Base-by-base conservation (phyloP, 2,113 vertebrate genomes). In the Pelobates fuscus region DNA sequence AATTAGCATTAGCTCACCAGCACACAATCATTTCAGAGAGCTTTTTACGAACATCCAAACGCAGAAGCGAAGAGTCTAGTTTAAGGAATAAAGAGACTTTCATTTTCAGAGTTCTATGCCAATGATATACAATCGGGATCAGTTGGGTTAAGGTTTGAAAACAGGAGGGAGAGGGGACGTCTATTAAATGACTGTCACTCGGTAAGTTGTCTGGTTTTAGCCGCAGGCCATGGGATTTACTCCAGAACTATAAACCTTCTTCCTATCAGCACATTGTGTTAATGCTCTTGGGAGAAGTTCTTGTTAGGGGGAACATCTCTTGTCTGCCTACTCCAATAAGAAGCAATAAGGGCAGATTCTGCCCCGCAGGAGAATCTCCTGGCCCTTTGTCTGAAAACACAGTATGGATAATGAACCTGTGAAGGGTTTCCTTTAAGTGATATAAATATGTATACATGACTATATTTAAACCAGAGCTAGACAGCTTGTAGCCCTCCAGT, bases 301-400 rank as follows among this genome's bases (percentile, higher is more conserved):
- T 37, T 71, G 69, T 60, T 44, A 44, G 12, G 43, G n/a, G 21
- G 32, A 29, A 29, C 55, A 44, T 59, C 55, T 58, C 32, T 26
- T 15, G 55, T 37, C 57, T 70, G 68, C 68, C 57, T 46, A 5
- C 24, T 60, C 57, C 37, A 61, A 61, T 71, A 61, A 71, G 69
- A 18, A 49, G 25, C 30, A 30, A 43, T 41, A 37, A 26, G 26
- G 30, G 14, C 68, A 43, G 23, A 70, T 8, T n/a, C 55, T 60
- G 68, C 68, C 68, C 57, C 25, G 6, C 15, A 24, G 55, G 57
- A 60, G 21, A 17, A 32, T 41, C 29, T 52, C 52, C 67, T 25
- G 8, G 49, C 17, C 66, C 49, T 21, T 17, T 52, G 25, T 37
- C 32, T 37, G 32, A 37, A 37, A 6, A 37, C 32, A 37, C 5